Percentiles rank a stretch among this genome's conserved stretches.
Conservation (phyloP, 2,113 vertebrate genomes). For the Cyprinodon tularosa region DNA sequence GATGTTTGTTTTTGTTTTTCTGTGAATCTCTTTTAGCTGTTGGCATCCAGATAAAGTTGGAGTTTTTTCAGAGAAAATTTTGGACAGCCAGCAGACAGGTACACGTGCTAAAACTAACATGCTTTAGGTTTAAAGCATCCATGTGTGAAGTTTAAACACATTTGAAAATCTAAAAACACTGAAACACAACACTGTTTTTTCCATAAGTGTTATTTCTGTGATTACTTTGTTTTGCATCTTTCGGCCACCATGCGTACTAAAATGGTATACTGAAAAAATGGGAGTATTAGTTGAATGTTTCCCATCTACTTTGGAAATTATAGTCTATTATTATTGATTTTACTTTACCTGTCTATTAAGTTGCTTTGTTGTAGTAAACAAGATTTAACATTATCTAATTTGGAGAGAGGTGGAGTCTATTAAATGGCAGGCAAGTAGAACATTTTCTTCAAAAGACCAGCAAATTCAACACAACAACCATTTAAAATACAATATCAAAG, state of each 20-base stretch:
- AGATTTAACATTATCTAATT: no score
- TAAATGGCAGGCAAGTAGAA: no score
- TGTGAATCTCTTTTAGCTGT: conserved; percentile 86
- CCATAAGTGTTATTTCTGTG: not conserved
- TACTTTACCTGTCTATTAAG: not conserved
- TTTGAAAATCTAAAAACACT: not conserved
- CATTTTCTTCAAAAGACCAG: no score
- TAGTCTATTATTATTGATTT: not conserved
- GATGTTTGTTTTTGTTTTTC: conserved; percentile 39
- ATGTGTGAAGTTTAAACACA: not conserved
- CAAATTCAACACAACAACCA: no score
- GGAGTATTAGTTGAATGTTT: no score
- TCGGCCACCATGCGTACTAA: no score
- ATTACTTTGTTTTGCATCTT: not conserved
- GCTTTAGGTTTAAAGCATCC: not conserved
- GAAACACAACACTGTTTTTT: no score
- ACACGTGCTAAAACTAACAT: conserved; percentile 4
- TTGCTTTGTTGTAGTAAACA: not conserved
- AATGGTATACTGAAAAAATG: no score
- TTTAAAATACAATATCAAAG: no score
- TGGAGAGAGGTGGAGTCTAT: no score
- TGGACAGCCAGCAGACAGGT: conserved; percentile 99
- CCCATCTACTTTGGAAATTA: not conserved
- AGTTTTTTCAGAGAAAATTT: conserved; percentile 98
- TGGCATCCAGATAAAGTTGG: conserved; percentile 99